Evolutionary conservation across 2,888 invertebrate genomes (phyloP).

Genomic region (Pseudanteris insignis): DNA sequence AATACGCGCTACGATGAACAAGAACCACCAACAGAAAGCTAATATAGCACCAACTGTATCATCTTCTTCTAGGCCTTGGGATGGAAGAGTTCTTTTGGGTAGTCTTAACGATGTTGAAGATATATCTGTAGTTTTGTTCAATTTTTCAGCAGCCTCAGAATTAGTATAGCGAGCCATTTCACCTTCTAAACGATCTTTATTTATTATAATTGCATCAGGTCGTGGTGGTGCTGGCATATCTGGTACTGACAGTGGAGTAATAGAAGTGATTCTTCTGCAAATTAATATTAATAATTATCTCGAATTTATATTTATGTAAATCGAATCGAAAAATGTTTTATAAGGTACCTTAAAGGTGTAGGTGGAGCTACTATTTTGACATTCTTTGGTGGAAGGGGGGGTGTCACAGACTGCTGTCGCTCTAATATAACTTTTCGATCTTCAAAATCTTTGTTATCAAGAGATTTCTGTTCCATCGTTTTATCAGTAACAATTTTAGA

Average conservation of each 20-base stretch:
- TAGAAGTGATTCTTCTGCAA: slow-evolving; percentile 58
- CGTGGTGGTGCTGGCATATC: slow-evolving; percentile 63
- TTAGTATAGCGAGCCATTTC: slow-evolving; percentile 10
- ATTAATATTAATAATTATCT: neutral
- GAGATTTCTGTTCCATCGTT: slow-evolving; percentile 17
- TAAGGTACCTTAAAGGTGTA: slow-evolving; percentile 52
- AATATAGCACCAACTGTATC: slow-evolving; percentile 76
- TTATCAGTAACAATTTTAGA: slow-evolving; percentile 9
- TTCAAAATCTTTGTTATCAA: slow-evolving; percentile 32
- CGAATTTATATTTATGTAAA: too few species aligned
- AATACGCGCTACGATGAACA: slow-evolving; percentile 77
- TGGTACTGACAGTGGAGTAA: slow-evolving; percentile 57
- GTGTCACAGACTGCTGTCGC: slow-evolving; percentile 58
- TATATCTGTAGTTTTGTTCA: slow-evolving; percentile 5
- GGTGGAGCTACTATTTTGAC: slow-evolving; percentile 60
- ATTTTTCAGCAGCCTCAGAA: slow-evolving; percentile 33
- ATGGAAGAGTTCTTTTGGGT: slow-evolving; percentile 53
- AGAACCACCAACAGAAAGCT: slow-evolving; percentile 80
- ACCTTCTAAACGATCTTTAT: slow-evolving; percentile 20
- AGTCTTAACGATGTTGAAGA: slow-evolving; percentile 38
- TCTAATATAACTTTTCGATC: slow-evolving; percentile 49
- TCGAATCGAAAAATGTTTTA: too few species aligned
- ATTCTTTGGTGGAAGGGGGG: slow-evolving; percentile 65
- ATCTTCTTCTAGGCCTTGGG: slow-evolving; percentile 78
- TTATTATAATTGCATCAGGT: slow-evolving; percentile 56